A percentile compares a stretch with the other conserved stretches of the same genome.
Evolutionary conservation across 37 sponge, comb jelly and placozoan species (phyloP).

Genomic region (Theonella swinhoei): DNA sequence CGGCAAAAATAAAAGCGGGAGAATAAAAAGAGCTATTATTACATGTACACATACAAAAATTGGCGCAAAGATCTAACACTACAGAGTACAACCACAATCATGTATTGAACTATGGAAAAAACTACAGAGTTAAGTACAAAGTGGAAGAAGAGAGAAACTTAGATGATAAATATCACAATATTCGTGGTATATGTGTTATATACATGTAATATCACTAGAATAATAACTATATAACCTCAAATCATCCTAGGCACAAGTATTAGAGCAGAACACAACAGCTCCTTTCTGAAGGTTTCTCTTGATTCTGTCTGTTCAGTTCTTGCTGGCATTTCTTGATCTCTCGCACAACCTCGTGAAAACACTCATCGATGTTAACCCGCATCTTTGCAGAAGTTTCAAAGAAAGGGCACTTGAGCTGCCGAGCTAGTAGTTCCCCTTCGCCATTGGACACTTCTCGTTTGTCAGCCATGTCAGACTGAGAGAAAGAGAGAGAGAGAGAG

Average conservation of each 20-base stretch:
- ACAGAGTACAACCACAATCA: background rate
- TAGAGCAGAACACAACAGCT: constrained; percentile 43
- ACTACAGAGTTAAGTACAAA: background rate
- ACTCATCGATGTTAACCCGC: constrained; percentile 74
- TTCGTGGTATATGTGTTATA: too few species aligned
- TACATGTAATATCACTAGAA: too few species aligned
- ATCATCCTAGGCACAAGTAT: background rate
- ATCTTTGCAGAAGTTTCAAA: constrained; percentile 81
- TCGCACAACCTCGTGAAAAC: constrained; percentile 81
- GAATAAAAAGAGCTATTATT: background rate
- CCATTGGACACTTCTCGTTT: constrained; percentile 69
- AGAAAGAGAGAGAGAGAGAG: background rate
- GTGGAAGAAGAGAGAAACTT: background rate
- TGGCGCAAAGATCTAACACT: too few species aligned
- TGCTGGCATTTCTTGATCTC: constrained; percentile 75
- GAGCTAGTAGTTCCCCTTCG: constrained; percentile 71
- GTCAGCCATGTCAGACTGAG: constrained; percentile 72
- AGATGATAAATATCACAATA: background rate
- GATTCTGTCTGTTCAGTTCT: constrained; percentile 29
- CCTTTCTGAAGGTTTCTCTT: constrained; percentile 9
- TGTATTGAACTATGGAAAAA: background rate
- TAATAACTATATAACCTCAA: background rate
- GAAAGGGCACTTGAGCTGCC: constrained; percentile 73
- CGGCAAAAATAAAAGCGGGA: background rate
- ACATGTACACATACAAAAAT: background rate